Conservation (phyloP, 2,797 vertebrate species). For the Merluccius polli region DNA sequence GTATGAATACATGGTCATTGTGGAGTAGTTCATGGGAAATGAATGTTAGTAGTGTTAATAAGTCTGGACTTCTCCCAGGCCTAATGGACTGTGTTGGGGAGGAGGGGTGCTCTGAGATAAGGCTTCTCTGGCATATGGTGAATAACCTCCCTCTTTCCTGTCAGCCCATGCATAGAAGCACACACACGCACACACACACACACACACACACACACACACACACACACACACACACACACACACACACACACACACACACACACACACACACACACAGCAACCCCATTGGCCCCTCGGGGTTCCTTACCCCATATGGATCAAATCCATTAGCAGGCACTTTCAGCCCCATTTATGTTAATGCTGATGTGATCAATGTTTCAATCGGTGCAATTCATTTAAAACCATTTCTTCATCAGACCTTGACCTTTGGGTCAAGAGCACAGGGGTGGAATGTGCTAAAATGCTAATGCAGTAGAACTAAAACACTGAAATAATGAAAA, state of each 20-base stretch:
- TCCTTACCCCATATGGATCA: conserved; percentile 58
- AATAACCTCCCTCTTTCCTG: neutral
- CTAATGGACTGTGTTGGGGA: neutral
- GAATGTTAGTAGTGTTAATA: neutral
- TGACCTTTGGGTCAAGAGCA: conserved; percentile 58
- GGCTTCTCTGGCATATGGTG: neutral
- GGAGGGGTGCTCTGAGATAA: neutral
- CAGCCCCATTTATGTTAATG: conserved; percentile 51
- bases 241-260: conserved; percentile 9
- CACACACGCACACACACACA: conserved; percentile 12
- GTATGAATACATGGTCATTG: no score
- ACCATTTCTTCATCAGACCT: conserved; percentile 58
- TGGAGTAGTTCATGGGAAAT: no score
- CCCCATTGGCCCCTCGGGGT: conserved; percentile 23
- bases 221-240: conserved; percentile 9
- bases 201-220: neutral
- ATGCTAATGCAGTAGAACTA: conserved; percentile 25
- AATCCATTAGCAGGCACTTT: conserved; percentile 61
- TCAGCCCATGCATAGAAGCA: neutral
- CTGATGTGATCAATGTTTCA: conserved; percentile 62
- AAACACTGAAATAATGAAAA: conserved; percentile 7
- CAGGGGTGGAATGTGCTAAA: conserved; percentile 28
- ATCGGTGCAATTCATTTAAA: conserved; percentile 56
- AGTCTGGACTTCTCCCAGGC: neutral
- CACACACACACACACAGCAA: neutral